Evolutionary conservation across 2,797 vertebrate genomes (phyloP), one percentile per base, ranked within the genome.

Genomic region (Chelidonichthys spinosus): DNA sequence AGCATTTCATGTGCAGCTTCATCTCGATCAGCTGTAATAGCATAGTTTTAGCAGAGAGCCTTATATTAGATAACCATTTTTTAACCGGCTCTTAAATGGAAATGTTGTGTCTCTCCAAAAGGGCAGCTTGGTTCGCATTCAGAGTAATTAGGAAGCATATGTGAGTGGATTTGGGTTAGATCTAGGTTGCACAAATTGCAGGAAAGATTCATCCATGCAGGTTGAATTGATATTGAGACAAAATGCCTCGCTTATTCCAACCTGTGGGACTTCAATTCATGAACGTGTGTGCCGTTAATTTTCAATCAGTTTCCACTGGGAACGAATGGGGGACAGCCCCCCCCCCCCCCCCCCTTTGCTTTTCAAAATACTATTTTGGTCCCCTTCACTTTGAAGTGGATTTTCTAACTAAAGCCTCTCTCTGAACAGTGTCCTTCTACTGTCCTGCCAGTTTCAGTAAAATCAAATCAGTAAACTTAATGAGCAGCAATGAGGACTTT

Each of bases 1-100:
- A 87, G 85, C 81, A 69, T 66, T 85, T 80, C 59, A 69, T 39
- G 10, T 76, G 75, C 63, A 65, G 69, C 70, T 67, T 49, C 32
- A 66, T 77, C 58, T 33, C 25, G 56, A 76, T 69, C 60, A 70
- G 35, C 42, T 17, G 46, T 47, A 69, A 69, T 60, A 63, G 15
- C 37, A 17, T 40, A 7, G 54, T 55, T 81, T 80, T 53, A 68
- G 44, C 68, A 54, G 60, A 36, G 25, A 64, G 33, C 32, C 5
- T 53, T 25, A 40, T 66, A 13, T 68, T 69, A 67, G 58, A 69
- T 50, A 53, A 40, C 15, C 32, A 56, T 2, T 25, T 25, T 25
- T 1, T 25, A 25, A 36, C 35, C 13, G 54, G 36, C 64, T 25
- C 8, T 46, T 0, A 15, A 14, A 47, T n/a, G 11, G 37, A 70